Evolutionary conservation across 2,797 vertebrate species (phyloP), one percentile per base, ranked within the genome.

Genomic region (Distichodus sexfasciatus): DNA sequence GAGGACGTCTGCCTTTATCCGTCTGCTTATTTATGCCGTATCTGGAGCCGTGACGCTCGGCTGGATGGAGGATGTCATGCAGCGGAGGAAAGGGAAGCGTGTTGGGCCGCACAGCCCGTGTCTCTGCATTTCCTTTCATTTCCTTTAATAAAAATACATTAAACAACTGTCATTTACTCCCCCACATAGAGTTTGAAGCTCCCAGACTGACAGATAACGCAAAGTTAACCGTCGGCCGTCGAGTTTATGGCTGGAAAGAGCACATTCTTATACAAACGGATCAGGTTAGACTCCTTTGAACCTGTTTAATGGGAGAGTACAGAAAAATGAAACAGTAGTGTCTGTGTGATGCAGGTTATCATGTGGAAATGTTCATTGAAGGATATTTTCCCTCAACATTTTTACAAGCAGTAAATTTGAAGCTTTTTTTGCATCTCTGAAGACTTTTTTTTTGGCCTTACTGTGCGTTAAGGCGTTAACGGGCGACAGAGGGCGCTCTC

Each of bases 401-500:
- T n/a, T n/a, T n/a, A n/a, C n/a, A n/a, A n/a, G n/a, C n/a, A n/a
- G n/a, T n/a, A n/a, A n/a, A n/a, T n/a, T n/a, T n/a, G n/a, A n/a
- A n/a, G n/a, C n/a, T 3, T 12, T 5, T 8, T 21, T 29, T 33
- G 51, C 17, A 53, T 8, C 8, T 9, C 11, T 28, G 4, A 17
- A 21, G 23, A n/a, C n/a, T n/a, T n/a, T 10, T 12, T 12, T 1
- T 28, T 19, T 23, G 21, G 10, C 17, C 24, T 9, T 14, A 11
- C 40, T 12, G 9, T 29, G 15, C 31, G 36, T 7, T 60, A 3
- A 14, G 10, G 41, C 6, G 17, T 33, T n/a, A 7, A n/a, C 76
- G 5, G 68, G 66, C 89, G 69, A 86, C 77, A 90, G 91, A 89
- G 90, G 90, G 90, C 89, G 89, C 89, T 87, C 81, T 80, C 55